Base-by-base conservation (phyloP, 1,140 invertebrate genomes). In the Eulimnadia texana region DNA sequence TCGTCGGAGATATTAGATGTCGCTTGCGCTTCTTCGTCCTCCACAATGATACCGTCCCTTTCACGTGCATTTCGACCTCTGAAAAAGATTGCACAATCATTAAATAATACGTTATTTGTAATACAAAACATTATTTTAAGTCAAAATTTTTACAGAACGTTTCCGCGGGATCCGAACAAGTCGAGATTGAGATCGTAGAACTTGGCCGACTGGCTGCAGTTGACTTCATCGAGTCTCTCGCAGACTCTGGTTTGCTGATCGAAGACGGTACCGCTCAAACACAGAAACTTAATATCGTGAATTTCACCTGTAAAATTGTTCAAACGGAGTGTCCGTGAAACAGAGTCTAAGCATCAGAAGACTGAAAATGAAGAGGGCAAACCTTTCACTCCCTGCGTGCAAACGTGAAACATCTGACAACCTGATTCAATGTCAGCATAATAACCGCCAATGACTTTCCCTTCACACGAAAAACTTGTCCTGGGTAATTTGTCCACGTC, bases 391-490 rank as follows among this genome's bases (percentile, higher is more conserved):
- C 89, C 84, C 68, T 84, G 84, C 20, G 89, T 86, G 70, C 89
- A 92, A 54, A 92, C 85, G 70, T 93, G 90, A 73, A 92, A 93
- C 77, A 92, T 86, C 74, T 93, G 90, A 74, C 90, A 93, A 68
- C 89, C 85, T 1, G 90, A 86, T 72, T 93, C 89, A 1, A 84
- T 81, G 74, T 93, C 90, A 16, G 90, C 89, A 71, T 93, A 93
- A 73, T 93, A 93, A 51, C 90, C 88, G 63, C 90, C 90, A 22
- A 90, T 78, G 66, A 90, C 87, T 73, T 91, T 90, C 66, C 88
- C 86, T 63, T 82, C 78, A 73, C 91, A 94, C 64, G 82, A 82
- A 76, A 94, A 94, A 60, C 81, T 79, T 50, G 90, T 91, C 64
- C 85, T 81, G 59, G 88, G 90, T 80, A 93, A 42, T 42, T 42